Conservation (phyloP, 2,113 vertebrate species). For the Bucco capensis region DNA sequence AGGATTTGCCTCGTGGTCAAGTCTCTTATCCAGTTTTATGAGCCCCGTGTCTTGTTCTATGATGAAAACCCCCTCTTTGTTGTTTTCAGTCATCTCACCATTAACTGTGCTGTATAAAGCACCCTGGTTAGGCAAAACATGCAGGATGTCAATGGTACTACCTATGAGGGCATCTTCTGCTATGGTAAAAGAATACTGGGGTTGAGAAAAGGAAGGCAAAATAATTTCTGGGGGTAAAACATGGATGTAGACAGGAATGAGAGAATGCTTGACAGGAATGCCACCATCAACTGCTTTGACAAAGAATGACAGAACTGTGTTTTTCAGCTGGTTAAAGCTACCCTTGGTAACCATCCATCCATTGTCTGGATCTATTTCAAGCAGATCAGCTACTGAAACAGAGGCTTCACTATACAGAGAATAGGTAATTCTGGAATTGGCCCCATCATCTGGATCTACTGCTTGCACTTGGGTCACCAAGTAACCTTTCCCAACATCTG, state of each 20-base stretch:
- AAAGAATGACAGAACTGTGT: conserved; percentile 91
- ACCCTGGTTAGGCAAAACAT: conserved; percentile 74
- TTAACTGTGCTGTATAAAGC: conserved; percentile 82
- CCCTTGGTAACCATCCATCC: conserved; percentile 98
- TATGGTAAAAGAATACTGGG: conserved; percentile 86
- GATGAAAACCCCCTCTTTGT: conserved; percentile 84
- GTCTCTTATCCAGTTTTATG: conserved; percentile 89
- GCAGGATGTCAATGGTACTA: conserved; percentile 82
- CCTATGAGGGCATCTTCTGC: conserved; percentile 88
- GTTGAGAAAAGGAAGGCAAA: conserved; percentile 86
- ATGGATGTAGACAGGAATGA: conserved; percentile 93
- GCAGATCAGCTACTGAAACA: conserved; percentile 83
- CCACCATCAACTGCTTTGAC: conserved; percentile 96
- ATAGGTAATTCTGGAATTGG: conserved; percentile 89
- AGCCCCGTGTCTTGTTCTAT: conserved; percentile 87
- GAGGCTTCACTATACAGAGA: conserved; percentile 94
- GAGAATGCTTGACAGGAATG: conserved; percentile 84
- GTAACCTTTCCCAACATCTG: conserved; percentile 86
- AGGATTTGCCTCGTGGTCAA: conserved; percentile 84
- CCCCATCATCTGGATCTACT: conserved; percentile 86
- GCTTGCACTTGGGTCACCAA: conserved; percentile 93
- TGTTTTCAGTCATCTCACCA: conserved; percentile 86
- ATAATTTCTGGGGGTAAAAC: conserved; percentile 85
- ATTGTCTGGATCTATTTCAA: conserved; percentile 95
- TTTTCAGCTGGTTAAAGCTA: conserved; percentile 86